Percentiles rank a stretch among this genome's conserved stretches.
Evolutionary conservation across 2,888 invertebrate species (phyloP).

Genomic region (Andrena hattorfiana): DNA sequence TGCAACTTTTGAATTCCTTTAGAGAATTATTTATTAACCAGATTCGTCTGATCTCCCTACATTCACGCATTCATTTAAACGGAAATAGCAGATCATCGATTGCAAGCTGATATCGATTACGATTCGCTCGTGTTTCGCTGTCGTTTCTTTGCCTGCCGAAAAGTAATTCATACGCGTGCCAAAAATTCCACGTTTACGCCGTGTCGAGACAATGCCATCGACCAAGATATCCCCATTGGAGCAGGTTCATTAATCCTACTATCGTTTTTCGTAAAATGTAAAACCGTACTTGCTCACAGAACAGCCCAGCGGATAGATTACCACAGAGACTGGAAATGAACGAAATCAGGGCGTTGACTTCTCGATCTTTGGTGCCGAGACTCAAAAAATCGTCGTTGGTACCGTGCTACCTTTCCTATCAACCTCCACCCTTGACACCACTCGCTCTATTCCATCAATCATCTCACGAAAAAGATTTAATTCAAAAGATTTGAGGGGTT

Average conservation of each 20-base stretch:
- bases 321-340: constrained; percentile 54
- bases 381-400: constrained; percentile 32
- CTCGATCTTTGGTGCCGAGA: constrained; percentile 18
- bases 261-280: background rate
- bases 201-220: background rate
- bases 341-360: constrained; percentile 23
- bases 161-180: background rate
- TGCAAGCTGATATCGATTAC: background rate
- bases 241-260: background rate
- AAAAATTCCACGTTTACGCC: constrained; percentile 6
- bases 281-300: background rate
- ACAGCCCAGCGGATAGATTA: background rate
- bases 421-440: too few relatives aligned
- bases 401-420: background rate
- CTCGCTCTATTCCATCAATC: too few relatives aligned
- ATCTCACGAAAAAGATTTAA: too few relatives aligned
- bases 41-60: too few relatives aligned
- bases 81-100: background rate
- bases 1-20: too few relatives aligned
- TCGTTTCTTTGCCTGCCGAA: constrained; percentile 5
- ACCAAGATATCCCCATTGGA: background rate
- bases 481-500: too few relatives aligned
- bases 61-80: background rate
- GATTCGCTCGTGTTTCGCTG: background rate
- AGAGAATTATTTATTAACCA: too few relatives aligned